Percentiles rank a stretch among this genome's conserved stretches.
Conservation (phyloP, 2,113 vertebrate genomes). For the Eidolon helvum region DNA sequence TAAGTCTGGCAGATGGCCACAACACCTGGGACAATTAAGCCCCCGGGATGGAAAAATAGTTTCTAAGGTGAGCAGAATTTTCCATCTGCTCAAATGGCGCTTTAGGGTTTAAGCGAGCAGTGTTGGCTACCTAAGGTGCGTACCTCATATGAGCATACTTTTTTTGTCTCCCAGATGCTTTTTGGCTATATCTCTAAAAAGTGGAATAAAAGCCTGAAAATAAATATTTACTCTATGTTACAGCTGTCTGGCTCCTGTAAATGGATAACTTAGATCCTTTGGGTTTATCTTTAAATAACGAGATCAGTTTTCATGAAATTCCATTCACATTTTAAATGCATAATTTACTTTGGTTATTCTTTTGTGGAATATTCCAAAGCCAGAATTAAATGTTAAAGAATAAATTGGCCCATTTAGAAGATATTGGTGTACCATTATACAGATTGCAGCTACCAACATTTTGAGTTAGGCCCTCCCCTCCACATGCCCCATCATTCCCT, state of each 20-base stretch:
- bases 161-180: background rate
- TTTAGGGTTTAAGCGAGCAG: background rate
- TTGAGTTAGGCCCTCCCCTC: conserved; percentile 37
- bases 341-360: background rate
- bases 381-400: conserved; percentile 45
- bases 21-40: conserved; percentile 71
- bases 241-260: background rate
- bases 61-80: conserved; percentile 58
- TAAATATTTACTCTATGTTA: conserved; percentile 1
- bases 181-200: background rate
- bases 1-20: conserved; percentile 69
- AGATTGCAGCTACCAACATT: background rate
- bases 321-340: conserved; percentile 12
- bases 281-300: conserved; percentile 38
- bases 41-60: conserved; percentile 59
- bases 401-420: conserved; percentile 46
- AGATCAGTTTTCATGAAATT: conserved; percentile 37
- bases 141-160: background rate
- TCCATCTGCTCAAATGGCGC: conserved; percentile 57
- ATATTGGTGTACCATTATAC: background rate
- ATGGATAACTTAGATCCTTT: conserved; percentile 37
- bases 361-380: background rate
- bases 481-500: background rate
- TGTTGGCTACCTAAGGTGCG: background rate
- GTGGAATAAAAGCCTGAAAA: background rate